Evolutionary conservation across 2,113 vertebrate genomes (phyloP).

Genomic region (Rallus limicola): DNA sequence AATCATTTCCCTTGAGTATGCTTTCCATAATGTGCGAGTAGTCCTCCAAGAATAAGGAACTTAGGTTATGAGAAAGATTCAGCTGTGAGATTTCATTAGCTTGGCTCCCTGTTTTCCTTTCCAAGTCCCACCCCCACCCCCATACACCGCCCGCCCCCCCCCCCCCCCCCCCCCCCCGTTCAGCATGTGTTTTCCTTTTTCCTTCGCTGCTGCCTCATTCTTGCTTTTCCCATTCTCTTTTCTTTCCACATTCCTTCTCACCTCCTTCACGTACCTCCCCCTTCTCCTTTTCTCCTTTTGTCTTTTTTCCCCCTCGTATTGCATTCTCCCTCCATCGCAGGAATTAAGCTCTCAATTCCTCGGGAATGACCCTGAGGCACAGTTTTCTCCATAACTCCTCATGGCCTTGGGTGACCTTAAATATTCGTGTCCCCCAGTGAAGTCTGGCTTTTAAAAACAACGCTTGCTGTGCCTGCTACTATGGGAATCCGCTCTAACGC

Average conservation of each 20-base stretch:
- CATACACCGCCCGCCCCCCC: too few species aligned
- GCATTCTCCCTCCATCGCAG: neutral
- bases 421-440: neutral
- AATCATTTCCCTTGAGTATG: conserved; percentile 64
- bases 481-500: neutral
- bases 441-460: neutral
- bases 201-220: neutral
- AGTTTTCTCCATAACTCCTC: neutral
- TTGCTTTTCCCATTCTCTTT: neutral
- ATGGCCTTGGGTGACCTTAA: neutral
- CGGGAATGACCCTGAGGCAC: neutral
- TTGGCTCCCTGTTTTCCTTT: neutral
- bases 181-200: neutral
- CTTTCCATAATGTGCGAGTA: conserved; percentile 32
- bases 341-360: neutral
- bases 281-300: neutral
- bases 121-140: neutral
- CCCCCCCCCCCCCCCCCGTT: neutral
- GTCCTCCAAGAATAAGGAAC: conserved; percentile 35
- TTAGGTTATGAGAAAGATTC: conserved; percentile 34
- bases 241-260: neutral
- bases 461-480: neutral
- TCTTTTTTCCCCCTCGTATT: neutral
- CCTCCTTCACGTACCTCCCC: neutral
- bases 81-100: neutral